Conservation (phyloP, 2,888 invertebrate species). For the Apeira syringaria region DNA sequence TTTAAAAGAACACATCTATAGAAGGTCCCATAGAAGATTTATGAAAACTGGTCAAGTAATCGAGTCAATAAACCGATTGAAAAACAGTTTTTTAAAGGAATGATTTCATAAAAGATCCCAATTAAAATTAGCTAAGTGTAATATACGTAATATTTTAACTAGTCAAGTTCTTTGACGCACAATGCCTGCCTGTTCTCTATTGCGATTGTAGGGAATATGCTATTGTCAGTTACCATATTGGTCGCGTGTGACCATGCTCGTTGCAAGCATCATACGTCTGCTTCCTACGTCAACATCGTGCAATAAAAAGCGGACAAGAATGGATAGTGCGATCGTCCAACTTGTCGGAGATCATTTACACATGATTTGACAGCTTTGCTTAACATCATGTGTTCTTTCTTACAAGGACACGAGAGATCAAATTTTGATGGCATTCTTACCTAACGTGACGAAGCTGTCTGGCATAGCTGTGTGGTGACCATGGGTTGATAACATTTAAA, state of each 20-base stretch:
- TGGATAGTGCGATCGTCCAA: constrained; percentile 9
- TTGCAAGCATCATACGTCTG: constrained; percentile 17
- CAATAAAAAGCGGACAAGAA: constrained; percentile 20
- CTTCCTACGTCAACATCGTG: constrained; percentile 27
- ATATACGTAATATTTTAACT: too few species aligned
- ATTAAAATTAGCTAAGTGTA: too few species aligned
- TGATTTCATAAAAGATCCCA: too few species aligned
- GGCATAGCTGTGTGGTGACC: constrained; percentile 9
- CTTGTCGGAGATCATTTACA: constrained; percentile 4
- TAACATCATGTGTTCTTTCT: background rate
- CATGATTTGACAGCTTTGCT: background rate
- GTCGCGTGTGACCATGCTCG: constrained; percentile 13
- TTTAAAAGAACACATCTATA: too few species aligned
- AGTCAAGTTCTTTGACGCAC: too few species aligned
- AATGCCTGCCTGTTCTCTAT: background rate
- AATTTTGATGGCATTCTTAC: background rate
- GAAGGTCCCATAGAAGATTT: too few species aligned
- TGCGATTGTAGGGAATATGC: constrained; percentile 1
- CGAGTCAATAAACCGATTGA: too few species aligned
- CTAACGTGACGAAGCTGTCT: constrained; percentile 1
- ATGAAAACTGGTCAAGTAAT: too few species aligned
- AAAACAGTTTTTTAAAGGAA: too few species aligned
- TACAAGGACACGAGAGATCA: background rate
- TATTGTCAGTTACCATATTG: constrained; percentile 26
- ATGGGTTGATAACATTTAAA: constrained; percentile 15